Evolutionary conservation across 2,797 vertebrate genomes (phyloP), one percentile per base, ranked within the genome.

Genomic region (Xenentodon cancila): DNA sequence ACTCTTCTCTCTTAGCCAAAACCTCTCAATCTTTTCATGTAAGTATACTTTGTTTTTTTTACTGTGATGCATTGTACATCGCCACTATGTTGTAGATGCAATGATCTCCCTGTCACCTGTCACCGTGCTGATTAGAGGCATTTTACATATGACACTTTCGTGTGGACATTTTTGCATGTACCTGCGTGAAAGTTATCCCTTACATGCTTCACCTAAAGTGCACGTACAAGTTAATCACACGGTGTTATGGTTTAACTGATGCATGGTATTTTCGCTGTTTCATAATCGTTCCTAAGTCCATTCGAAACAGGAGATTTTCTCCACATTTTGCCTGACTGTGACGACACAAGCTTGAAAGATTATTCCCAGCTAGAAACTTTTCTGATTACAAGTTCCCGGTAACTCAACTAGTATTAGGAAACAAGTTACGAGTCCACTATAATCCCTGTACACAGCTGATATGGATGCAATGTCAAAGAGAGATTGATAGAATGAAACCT

Each of bases 361-460:
- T 88, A 92, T 81, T 83, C 64, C 71, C 48, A 58, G 50, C 67
- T 87, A 71, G 82, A 77, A 84, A 84, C 79, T 82, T 75, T 81
- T 78, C 81, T 89, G 88, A 91, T 91, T 92, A 88, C 89, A 91
- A 83, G 69, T 67, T 66, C 74, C 73, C 62, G 53, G 74, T 76
- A 79, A 68, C 73, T 77, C 70, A 63, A 59, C 44, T 57, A 61
- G 82, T 61, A 85, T 86, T 84, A 85, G 74, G 72, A 72, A 43
- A 53, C 25, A 61, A 69, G 81, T 65, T 75, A 77, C 61, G 77
- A 73, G 81, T 75, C 57, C n/a, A 8, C 56, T 75, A 63, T 88
- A 81, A 88, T 88, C 59, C 47, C 25, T 25, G 75, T 45, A 69
- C 32, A 64, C 59, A 59, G 52, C 58, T 76, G 75, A 13, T 43